A percentile compares a stretch with the other conserved stretches of the same genome.
Evolutionary conservation across 2,888 invertebrate species (phyloP).

Genomic region (Calameuta filiformis): DNA sequence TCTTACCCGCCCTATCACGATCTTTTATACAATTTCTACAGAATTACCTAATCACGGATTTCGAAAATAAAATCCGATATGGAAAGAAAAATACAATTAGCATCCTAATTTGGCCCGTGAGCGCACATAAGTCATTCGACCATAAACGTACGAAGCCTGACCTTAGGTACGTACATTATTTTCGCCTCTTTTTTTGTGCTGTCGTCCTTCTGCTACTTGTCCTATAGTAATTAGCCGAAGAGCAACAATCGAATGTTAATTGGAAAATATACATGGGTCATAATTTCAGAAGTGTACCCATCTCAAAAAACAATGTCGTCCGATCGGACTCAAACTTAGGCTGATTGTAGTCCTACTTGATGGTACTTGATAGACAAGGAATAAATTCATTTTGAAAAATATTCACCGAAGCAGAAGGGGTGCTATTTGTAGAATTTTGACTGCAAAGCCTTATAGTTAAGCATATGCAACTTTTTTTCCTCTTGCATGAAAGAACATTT

Average conservation of each 20-base stretch:
- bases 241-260: background rate
- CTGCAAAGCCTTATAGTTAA: no score
- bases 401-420: no score
- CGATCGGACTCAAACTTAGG: no score
- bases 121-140: background rate
- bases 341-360: no score
- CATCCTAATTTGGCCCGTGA: background rate
- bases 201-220: background rate
- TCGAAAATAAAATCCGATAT: background rate
- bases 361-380: no score
- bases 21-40: background rate
- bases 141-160: background rate
- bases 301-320: no score
- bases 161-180: background rate
- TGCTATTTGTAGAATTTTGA: no score
- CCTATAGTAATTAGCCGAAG: background rate
- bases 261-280: background rate
- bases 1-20: background rate
- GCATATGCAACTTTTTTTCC: no score
- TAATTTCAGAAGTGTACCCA: no score
- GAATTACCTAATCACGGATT: background rate
- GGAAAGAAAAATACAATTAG: background rate
- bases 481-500: no score
- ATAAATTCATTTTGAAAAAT: no score
- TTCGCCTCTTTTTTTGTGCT: background rate